Evolutionary conservation across 2,797 vertebrate genomes (phyloP), one percentile per base, ranked within the genome.

Genomic region (Macroramphosus scolopax): DNA sequence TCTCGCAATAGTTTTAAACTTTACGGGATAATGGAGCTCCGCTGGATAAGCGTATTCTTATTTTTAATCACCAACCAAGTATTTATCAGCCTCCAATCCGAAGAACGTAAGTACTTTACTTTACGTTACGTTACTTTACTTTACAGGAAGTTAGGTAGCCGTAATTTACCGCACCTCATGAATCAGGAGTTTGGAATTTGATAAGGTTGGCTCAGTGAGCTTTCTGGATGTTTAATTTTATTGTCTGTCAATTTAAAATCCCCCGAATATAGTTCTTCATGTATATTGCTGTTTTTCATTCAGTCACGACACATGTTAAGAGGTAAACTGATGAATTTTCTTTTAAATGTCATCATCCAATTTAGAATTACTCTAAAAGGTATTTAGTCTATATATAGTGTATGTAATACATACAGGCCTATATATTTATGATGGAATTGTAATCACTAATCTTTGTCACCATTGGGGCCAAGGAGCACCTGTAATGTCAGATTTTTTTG

Each of bases 91-190:
- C 65, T 77, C 8, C 88, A 90, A 55, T 79, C 85, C 1, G 88
- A 90, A 77, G 87, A 91, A 78, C 84, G 91, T 92, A 70, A 91
- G 91, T 89, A 62, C 4, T 2, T n/a, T 9, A 9, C 29, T 22
- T 30, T 24, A n/a, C n/a, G n/a, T n/a, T 22, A 6, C 6, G 20
- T 22, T 22, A 6, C 6, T 63, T 17, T n/a, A n/a, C n/a, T n/a
- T 28, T 31, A 30, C 1, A 9, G 2, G 4, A 33, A 25, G 15
- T n/a, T n/a, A n/a, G n/a, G n/a, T n/a, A n/a, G n/a, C n/a, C 28
- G 14, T 31, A 30, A 5, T 67, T 39, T 8, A 43, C 59, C 49
- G 33, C 53, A 61, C 63, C 65, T 64, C 12, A 20, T 76, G 75
- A 78, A 65, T 83, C 78, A 83, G 38, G 36, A 48, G 33, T 15